Evolutionary conservation across 1,140 invertebrate species (phyloP).

Genomic region (Limonius californicus): DNA sequence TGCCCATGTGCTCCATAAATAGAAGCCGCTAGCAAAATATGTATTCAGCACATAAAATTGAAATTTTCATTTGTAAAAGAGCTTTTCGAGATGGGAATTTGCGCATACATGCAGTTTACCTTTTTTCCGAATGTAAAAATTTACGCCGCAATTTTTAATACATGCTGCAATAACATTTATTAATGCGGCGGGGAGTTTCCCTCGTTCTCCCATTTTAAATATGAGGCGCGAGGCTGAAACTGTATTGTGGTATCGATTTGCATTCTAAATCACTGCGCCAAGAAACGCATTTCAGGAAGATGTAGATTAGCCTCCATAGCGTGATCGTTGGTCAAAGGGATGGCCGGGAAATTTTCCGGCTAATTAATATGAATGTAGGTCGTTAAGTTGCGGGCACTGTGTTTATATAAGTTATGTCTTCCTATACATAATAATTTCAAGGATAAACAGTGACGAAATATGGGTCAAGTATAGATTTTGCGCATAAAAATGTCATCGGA

Average conservation of each 20-base stretch:
- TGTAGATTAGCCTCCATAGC: constrained; percentile 8
- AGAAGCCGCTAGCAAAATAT: too few relatives aligned
- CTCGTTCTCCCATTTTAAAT: not conserved
- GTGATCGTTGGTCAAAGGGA: not conserved
- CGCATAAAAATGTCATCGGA: too few relatives aligned
- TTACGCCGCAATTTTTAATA: not conserved
- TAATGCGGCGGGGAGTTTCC: not conserved
- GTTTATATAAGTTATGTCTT: too few relatives aligned
- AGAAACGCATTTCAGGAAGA: constrained; percentile 6
- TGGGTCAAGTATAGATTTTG: too few relatives aligned
- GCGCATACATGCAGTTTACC: too few relatives aligned
- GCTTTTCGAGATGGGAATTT: too few relatives aligned
- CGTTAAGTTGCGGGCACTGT: not conserved
- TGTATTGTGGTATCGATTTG: not conserved
- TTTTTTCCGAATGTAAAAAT: not conserved
- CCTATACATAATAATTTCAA: too few relatives aligned
- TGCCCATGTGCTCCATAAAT: too few relatives aligned
- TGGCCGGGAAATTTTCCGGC: not conserved
- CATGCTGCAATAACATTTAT: not conserved
- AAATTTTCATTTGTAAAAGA: too few relatives aligned
- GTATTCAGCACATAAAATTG: too few relatives aligned
- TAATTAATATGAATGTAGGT: constrained; percentile 9
- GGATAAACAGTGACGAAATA: too few relatives aligned
- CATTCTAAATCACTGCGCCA: not conserved
- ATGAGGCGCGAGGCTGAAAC: not conserved